Evolutionary conservation across 2,888 invertebrate genomes (phyloP), one percentile per base, ranked within the genome.

Genomic region (Agrypnus murinus): DNA sequence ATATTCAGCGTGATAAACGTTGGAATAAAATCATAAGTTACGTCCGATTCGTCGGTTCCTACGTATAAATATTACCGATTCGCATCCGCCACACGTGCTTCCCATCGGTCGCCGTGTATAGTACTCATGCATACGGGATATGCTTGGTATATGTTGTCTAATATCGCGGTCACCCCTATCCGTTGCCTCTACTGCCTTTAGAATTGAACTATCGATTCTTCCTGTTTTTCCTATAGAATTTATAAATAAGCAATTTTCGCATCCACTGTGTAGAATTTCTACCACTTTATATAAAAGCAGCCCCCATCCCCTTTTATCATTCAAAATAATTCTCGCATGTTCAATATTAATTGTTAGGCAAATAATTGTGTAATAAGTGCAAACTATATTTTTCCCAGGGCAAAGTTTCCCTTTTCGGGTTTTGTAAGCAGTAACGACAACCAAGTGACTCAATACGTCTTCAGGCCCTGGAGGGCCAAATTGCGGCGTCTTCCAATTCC

Each of bases 401-500:
- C 12, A 25, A 19, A 40, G 25, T n/a, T 14, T 1, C 14, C 38
- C 7, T 9, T 63, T 38, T 65, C 50, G 31, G 32, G 12, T 58
- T 69, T 70, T 65, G 43, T 45, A 57, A 64, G 63, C 40, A 60
- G 60, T 65, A 74, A 74, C 71, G 74, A 76, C 72, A 74, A 70
- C 66, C 72, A 75, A 77, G 75, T 74, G 75, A 76, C 75, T 81
- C 83, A 81, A 84, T 84, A 82, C 80, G 83, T 84, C 82, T 83
- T 82, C 58, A 75, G 78, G 80, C 80, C 80, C 83, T 81, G 78
- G 80, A 75, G 81, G 81, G 80, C 76, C 77, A 77, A 80, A 79
- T 80, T 80, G 81, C 80, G 81, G 82, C 80, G 73, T 82, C 80
- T 81, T 81, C 81, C 82, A 82, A 82, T 83, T 82, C 81, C 81